Evolutionary conservation across 2,888 invertebrate genomes (phyloP), one percentile per base, ranked within the genome.

Genomic region (Eupithecia centaureata): DNA sequence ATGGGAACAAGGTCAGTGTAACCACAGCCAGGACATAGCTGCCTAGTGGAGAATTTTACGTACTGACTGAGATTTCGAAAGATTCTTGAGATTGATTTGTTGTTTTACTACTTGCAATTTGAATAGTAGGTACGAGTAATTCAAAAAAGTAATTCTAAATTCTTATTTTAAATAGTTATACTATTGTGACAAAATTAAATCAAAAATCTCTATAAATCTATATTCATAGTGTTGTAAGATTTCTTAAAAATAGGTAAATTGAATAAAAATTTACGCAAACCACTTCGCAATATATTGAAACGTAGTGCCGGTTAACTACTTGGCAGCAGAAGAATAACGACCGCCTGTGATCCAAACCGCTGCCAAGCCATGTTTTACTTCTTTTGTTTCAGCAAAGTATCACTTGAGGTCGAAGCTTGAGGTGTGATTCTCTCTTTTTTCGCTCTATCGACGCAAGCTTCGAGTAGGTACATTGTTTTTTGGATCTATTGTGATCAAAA

Each of bases 361-460:
- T 68, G 65, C 71, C 65, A 65, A 71, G 61, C 54, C 61, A 65
- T 61, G 62, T 62, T 65, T 65, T 60, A 68, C 65, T 65, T 59
- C 60, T 61, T 69, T 67, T 60, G 63, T 57, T 63, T 63, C 33
- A 56, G 18, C 38, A 33, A 28, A 61, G 54, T 61, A 32, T 57
- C 65, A 61, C 52, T 52, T 52, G 52, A n/a, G n/a, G n/a, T n/a
- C n/a, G n/a, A n/a, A n/a, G n/a, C n/a, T n/a, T n/a, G n/a, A 27
- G 52, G 52, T 52, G 52, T 27, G 52, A 25, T 52, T 52, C 27
- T 52, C 52, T 27, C 27, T 10, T 52, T 52, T 52, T 27, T 25
- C 15, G 15, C 52, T 27, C 52, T 27, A 47, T 47, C 47, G 18
- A 47, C 47, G 47, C 22, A 47, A 12, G 22, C 22, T n/a, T 47